Percentiles rank a stretch among this genome's conserved stretches.
These are phyloP conservation scores for Brachynemurus nebulosus DNA, from an alignment of 2,888 invertebrate species.

Conservation along the genomic window DNA sequence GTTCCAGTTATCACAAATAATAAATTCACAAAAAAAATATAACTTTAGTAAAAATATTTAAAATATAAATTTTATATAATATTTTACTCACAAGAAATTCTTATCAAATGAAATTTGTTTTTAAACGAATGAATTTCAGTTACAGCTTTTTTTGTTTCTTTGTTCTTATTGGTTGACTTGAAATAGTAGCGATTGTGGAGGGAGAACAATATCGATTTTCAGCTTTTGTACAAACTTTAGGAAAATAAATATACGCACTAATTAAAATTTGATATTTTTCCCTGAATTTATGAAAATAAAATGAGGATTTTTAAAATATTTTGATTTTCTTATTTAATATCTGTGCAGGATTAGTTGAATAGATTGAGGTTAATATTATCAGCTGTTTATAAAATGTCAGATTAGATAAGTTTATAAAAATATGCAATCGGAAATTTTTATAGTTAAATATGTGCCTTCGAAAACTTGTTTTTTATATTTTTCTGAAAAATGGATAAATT, in stretches of 20 bases:
- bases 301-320: background rate
- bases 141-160: background rate
- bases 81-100: background rate
- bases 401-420: too few species aligned
- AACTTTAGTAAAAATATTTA: too few species aligned
- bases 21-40: too few species aligned
- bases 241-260: background rate
- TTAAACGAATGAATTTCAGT: conserved; percentile 1
- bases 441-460: conserved; percentile 31
- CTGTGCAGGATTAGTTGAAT: background rate
- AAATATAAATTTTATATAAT: too few species aligned
- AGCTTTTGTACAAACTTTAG: background rate
- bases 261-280: background rate
- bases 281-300: too few species aligned
- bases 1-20: too few species aligned
- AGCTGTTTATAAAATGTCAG: too few species aligned
- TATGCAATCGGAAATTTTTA: conserved; percentile 35
- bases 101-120: conserved; percentile 1
- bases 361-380: background rate
- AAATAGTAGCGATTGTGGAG: background rate
- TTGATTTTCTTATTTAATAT: background rate
- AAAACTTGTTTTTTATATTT: conserved; percentile 36
- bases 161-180: background rate
- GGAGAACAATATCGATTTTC: background rate
- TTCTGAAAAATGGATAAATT: conserved; percentile 25